phyloP scores from a whole-genome alignment of 2,797 vertebrate genomes.

The Smutsia temminckii region DNA sequence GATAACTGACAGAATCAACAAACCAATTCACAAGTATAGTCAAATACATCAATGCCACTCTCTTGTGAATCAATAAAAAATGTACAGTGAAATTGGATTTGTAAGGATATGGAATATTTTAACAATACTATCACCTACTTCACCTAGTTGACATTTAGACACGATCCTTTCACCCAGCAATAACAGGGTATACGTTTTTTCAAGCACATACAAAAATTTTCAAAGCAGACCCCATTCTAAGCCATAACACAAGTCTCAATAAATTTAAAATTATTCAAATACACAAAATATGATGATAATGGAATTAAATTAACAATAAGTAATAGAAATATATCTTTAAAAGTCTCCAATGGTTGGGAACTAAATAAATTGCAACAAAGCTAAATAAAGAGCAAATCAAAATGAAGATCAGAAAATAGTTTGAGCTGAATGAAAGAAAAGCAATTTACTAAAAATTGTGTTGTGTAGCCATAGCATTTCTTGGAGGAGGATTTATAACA shows the following conservation, averaged over 20 bases:
- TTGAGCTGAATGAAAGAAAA: background rate
- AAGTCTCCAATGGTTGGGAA: background rate
- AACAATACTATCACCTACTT: background rate
- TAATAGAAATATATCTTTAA: background rate
- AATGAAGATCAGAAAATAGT: background rate
- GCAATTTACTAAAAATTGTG: background rate
- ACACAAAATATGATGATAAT: background rate
- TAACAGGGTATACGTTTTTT: background rate
- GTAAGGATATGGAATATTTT: background rate
- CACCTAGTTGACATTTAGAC: background rate
- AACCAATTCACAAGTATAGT: background rate
- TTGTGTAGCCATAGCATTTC: background rate
- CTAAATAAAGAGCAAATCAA: background rate
- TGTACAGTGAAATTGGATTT: background rate
- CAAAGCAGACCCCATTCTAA: background rate
- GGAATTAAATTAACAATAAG: background rate
- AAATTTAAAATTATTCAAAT: background rate
- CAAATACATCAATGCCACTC: background rate
- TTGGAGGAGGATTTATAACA: background rate
- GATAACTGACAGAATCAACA: background rate
- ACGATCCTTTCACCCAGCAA: background rate
- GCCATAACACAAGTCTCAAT: background rate
- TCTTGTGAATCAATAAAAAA: background rate
- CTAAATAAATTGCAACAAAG: background rate
- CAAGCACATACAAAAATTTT: background rate